These are phyloP conservation scores for Apistogramma diplotaenia DNA, from an alignment of 2,113 vertebrate genomes.

Conservation along the genomic window DNA sequence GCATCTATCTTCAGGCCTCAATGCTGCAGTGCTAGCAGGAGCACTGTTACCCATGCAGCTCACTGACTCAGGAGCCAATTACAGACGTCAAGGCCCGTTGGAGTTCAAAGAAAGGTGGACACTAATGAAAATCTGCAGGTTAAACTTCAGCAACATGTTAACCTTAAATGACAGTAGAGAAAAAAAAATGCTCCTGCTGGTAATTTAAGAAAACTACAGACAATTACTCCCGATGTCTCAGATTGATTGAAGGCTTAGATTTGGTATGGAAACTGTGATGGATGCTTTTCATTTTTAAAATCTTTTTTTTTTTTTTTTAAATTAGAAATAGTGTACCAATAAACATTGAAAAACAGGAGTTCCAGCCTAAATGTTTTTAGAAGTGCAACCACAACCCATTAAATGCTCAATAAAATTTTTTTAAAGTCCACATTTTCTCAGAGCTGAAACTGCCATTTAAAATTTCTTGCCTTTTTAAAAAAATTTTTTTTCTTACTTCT, in stretches of 20 bases:
- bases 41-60: slow-evolving; percentile 45
- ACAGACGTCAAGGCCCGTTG: not conserved
- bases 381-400: no score
- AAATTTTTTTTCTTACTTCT: no score
- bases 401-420: not conserved
- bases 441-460: not conserved
- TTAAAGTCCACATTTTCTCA: not conserved
- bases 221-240: not conserved
- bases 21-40: slow-evolving; percentile 26
- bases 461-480: no score
- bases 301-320: no score
- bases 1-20: slow-evolving; percentile 28
- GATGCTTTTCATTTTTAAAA: not conserved
- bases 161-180: not conserved
- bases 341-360: no score
- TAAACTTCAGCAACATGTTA: not conserved
- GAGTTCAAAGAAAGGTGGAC: slow-evolving; percentile 25
- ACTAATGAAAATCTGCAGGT: slow-evolving; percentile 9
- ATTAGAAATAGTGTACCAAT: no score
- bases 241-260: not conserved
- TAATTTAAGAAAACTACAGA: not conserved
- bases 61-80: not conserved
- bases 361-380: no score
- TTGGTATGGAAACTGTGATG: no score
- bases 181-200: not conserved